These are phyloP conservation scores for Endotricha flammealis DNA, from an alignment of 2,888 invertebrate species.

Conservation along the genomic window DNA sequence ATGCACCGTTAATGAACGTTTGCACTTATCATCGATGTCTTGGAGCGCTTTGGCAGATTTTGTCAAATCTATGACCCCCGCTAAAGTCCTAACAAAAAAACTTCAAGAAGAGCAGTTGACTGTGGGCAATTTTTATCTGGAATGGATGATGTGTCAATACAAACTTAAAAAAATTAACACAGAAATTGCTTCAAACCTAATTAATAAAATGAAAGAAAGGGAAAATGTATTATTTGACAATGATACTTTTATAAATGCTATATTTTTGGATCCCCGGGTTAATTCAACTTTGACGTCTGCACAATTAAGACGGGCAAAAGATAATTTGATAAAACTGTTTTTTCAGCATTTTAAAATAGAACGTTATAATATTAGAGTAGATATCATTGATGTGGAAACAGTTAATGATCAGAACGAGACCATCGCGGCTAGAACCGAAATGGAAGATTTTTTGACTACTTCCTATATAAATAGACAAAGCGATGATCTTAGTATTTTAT, in stretches of 20 bases:
- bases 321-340: conserved; percentile 8
- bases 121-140: conserved; percentile 15
- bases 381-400: not conserved
- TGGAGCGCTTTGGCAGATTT: conserved; percentile 8
- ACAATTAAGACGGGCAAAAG: conserved; percentile 10
- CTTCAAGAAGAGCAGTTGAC: conserved; percentile 14
- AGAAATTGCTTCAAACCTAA: not conserved
- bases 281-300: conserved; percentile 5
- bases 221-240: conserved; percentile 7
- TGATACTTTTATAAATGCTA: conserved; percentile 8
- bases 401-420: conserved; percentile 1
- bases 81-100: conserved; percentile 15
- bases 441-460: conserved; percentile 6
- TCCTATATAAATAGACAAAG: conserved; percentile 5
- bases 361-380: not conserved
- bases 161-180: conserved; percentile 7
- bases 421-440: not conserved
- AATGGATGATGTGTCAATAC: conserved; percentile 15
- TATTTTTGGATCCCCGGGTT: conserved; percentile 12
- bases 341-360: conserved; percentile 4
- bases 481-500: conserved; percentile 6
- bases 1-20: conserved; percentile 6
- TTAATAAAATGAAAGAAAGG: conserved; percentile 6
- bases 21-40: conserved; percentile 1
- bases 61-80: conserved; percentile 11